phyloP scores from a whole-genome alignment of 1,140 invertebrate genomes.

The Drosophila miranda region DNA sequence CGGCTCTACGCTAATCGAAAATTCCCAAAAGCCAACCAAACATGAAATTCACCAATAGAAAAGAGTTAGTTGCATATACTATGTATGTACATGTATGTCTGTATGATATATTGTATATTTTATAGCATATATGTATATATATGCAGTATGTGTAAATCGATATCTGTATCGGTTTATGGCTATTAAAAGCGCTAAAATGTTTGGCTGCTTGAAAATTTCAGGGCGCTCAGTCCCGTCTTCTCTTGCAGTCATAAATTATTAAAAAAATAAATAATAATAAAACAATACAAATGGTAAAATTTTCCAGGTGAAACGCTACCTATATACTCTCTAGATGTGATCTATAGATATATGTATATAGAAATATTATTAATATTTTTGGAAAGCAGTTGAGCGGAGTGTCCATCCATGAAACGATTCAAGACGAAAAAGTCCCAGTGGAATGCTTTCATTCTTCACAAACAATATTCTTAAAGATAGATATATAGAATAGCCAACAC shows the following conservation, averaged over 20 bases:
- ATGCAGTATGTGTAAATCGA: neutral
- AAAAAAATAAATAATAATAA: conserved; percentile 16
- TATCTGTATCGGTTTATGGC: conserved; percentile 44
- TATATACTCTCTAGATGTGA: no score
- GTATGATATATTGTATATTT: neutral
- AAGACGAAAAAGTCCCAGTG: no score
- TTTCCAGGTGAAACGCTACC: no score
- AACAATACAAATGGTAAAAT: neutral
- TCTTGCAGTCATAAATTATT: conserved; percentile 56
- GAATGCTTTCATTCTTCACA: no score
- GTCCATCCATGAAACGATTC: no score
- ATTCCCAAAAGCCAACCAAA: conserved; percentile 40
- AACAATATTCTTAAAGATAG: no score
- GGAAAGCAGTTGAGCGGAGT: no score
- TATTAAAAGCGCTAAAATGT: conserved; percentile 78
- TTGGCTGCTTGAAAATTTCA: conserved; percentile 70
- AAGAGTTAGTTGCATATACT: conserved; percentile 24
- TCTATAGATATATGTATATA: no score
- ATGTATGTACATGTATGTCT: conserved; percentile 8
- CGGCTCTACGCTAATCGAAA: conserved; percentile 51
- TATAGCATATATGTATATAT: conserved; percentile 9
- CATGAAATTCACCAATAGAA: conserved; percentile 16
- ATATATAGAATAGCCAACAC: no score
- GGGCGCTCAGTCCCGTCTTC: conserved; percentile 32
- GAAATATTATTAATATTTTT: no score